These are phyloP conservation scores for Drosophila prolongata DNA, from an alignment of 2,888 invertebrate species.

Conservation along the genomic window DNA sequence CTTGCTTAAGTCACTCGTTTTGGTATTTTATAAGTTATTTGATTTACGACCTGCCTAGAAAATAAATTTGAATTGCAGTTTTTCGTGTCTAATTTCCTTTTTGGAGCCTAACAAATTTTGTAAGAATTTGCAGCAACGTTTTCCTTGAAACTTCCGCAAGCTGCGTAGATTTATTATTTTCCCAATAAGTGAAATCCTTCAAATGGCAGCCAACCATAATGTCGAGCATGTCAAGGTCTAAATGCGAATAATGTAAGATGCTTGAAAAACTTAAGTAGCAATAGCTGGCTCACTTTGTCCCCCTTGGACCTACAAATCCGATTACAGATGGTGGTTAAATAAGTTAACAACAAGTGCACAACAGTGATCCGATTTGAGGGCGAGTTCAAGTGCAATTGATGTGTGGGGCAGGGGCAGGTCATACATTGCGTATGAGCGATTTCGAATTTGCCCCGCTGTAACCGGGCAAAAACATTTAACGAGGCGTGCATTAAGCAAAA, in stretches of 20 bases:
- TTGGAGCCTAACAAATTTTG: background rate
- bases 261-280: conserved; percentile 37
- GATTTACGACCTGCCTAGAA: background rate
- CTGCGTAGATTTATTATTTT: background rate
- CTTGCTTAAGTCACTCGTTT: background rate
- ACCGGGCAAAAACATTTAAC: conserved; percentile 67
- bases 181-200: conserved; percentile 32
- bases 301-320: conserved; percentile 10
- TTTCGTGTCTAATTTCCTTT: background rate
- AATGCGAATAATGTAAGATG: conserved; percentile 67
- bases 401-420: conserved; percentile 45
- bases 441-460: conserved; percentile 50
- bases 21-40: background rate
- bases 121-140: background rate
- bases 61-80: background rate
- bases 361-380: conserved; percentile 46
- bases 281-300: background rate
- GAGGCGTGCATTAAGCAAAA: conserved; percentile 71
- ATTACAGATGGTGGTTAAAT: conserved; percentile 45
- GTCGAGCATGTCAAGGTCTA: conserved; percentile 68
- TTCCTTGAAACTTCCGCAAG: background rate
- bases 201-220: conserved; percentile 17
- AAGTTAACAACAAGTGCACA: conserved; percentile 70
- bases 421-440: conserved; percentile 75
- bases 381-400: conserved; percentile 66